A percentile compares a stretch with the other conserved stretches of the same genome.
These are phyloP conservation scores for Cryptoleucopteryx plumbea DNA, from an alignment of 2,113 vertebrate genomes.

Conservation along the genomic window DNA sequence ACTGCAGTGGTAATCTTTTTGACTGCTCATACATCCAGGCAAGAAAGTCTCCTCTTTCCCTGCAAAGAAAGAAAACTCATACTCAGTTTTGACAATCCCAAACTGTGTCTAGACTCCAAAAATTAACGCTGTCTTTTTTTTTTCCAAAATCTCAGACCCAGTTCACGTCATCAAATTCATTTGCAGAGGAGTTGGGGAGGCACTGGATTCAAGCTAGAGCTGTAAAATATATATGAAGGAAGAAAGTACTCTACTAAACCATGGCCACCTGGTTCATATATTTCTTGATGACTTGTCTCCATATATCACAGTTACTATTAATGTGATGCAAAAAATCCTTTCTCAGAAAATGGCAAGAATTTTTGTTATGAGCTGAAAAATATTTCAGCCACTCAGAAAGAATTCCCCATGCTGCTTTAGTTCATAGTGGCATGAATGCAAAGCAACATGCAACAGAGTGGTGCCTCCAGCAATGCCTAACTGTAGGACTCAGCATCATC, in stretches of 20 bases:
- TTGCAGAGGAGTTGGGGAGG: not conserved
- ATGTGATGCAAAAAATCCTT: not conserved
- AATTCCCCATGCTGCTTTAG: not conserved
- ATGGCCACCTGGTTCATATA: not conserved
- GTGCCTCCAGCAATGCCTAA: not conserved
- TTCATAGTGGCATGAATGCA: not conserved
- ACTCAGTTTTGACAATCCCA: not conserved
- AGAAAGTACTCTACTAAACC: not conserved
- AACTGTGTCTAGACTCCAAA: not conserved
- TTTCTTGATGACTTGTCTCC: not conserved
- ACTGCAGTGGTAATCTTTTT: not conserved
- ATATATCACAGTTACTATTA: not conserved
- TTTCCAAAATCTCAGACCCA: not conserved
- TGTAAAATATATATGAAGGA: not conserved
- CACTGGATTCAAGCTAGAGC: not conserved
- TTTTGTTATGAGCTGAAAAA: not conserved
- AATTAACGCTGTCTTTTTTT: not conserved
- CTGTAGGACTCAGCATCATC: not conserved
- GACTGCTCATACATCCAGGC: too few species aligned
- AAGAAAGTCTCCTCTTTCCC: not conserved
- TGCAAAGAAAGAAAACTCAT: not conserved
- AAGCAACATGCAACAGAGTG: not conserved
- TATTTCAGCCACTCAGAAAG: not conserved
- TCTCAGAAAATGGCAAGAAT: not conserved
- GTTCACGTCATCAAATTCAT: not conserved